These are phyloP conservation scores for Pomacea canaliculata DNA, from an alignment of 2,888 invertebrate genomes.

Conservation along the genomic window DNA sequence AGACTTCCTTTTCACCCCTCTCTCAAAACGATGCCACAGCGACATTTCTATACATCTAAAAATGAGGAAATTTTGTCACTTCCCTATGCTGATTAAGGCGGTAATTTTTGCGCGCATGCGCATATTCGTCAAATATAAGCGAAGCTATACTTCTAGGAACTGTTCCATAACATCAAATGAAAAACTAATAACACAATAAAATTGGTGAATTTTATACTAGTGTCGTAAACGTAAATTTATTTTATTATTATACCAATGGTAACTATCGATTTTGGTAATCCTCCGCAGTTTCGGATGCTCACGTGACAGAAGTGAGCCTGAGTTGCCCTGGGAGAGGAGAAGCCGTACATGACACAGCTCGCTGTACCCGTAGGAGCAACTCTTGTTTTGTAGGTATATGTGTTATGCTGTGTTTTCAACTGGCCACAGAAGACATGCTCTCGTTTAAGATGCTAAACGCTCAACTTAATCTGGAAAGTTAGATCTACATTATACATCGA, in stretches of 20 bases:
- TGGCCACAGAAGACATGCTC: not conserved
- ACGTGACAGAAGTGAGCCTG: not conserved
- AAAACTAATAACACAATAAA: too few species aligned
- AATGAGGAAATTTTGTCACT: conserved; percentile 13
- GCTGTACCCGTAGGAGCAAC: not conserved
- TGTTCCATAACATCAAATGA: not conserved
- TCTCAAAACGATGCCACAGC: conserved; percentile 34
- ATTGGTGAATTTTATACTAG: too few species aligned
- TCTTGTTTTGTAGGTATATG: too few species aligned
- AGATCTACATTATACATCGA: too few species aligned
- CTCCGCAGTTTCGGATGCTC: conserved; percentile 16
- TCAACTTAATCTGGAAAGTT: too few species aligned
- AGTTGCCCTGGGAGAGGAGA: conserved; percentile 24
- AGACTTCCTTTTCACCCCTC: conserved; percentile 44
- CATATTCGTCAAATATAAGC: not conserved
- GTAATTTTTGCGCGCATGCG: conserved; percentile 51
- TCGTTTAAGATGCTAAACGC: too few species aligned
- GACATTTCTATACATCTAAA: conserved; percentile 24
- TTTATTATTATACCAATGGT: too few species aligned
- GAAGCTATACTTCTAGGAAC: conserved; percentile 11
- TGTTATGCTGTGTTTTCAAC: not conserved
- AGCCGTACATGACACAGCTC: not conserved
- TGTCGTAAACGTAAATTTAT: not conserved
- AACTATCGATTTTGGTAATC: too few species aligned
- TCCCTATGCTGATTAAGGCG: conserved; percentile 27